phyloP scores from a whole-genome alignment of 2,888 invertebrate species.

The Synergus umbraculus region DNA sequence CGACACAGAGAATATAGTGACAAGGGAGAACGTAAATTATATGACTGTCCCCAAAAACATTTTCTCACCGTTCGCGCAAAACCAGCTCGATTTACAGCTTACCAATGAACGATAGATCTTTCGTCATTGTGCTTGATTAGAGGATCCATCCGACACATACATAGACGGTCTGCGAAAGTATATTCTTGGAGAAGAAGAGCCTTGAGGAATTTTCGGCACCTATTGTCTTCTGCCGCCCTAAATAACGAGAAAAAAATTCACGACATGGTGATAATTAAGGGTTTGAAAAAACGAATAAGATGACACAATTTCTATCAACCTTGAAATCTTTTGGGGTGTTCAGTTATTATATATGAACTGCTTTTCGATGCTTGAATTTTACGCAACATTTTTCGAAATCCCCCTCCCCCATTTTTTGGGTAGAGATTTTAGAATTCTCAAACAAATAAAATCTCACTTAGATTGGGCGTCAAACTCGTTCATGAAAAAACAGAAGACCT shows the following conservation, averaged over 20 bases:
- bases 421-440: not conserved
- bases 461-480: not conserved
- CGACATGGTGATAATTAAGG: not conserved
- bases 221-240: not conserved
- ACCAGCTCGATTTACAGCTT: constrained; percentile 45
- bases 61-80: constrained; percentile 42
- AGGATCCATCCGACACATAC: constrained; percentile 35
- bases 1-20: constrained; percentile 39
- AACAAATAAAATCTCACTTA: not conserved
- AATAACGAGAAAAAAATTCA: not conserved
- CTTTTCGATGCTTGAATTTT: too few species aligned
- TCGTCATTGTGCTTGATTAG: constrained; percentile 49
- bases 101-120: constrained; percentile 43
- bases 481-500: not conserved
- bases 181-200: not conserved
- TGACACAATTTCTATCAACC: not conserved
- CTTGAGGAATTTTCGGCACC: constrained; percentile 3
- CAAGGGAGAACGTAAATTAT: constrained; percentile 47
- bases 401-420: too few species aligned
- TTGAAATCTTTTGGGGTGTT: not conserved
- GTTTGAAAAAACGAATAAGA: not conserved
- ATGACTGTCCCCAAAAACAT: constrained; percentile 39
- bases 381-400: too few species aligned
- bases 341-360: too few species aligned
- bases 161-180: not conserved